These are phyloP conservation scores for Phataginus tricuspis DNA, from an alignment of 2,797 vertebrate genomes.

Conservation along the genomic window DNA sequence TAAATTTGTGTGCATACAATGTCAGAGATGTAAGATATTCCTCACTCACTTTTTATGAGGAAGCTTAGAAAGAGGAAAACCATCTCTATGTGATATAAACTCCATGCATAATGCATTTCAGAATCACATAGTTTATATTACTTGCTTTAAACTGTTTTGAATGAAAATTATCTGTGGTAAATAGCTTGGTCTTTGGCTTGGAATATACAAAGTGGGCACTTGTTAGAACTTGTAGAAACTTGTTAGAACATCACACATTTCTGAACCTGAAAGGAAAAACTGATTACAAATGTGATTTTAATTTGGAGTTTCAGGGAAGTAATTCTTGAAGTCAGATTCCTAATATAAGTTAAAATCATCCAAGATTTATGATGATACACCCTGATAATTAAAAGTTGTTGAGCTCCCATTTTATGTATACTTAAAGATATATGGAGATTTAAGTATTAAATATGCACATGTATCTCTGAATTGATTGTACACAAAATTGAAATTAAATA, in stretches of 20 bases:
- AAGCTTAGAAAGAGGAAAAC: background rate
- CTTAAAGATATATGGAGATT: background rate
- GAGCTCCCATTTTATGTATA: background rate
- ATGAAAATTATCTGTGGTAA: conserved; percentile 12
- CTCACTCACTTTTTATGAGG: background rate
- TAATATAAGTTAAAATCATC: background rate
- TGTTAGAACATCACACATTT: conserved; percentile 8
- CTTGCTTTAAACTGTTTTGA: background rate
- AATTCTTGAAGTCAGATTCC: conserved; percentile 5
- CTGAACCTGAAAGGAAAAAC: background rate
- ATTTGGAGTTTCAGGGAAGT: background rate
- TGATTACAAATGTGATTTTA: conserved; percentile 55
- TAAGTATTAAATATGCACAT: background rate
- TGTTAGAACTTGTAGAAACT: too few relatives aligned
- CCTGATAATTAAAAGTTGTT: conserved; percentile 1
- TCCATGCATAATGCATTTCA: background rate
- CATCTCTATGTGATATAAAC: background rate
- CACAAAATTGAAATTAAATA: background rate
- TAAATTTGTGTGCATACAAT: background rate
- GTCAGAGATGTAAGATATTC: background rate
- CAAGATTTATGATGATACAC: background rate
- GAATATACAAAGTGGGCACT: background rate
- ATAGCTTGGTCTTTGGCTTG: background rate
- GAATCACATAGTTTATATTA: background rate
- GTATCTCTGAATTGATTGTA: background rate